A percentile compares a stretch with the other conserved stretches of the same genome.
Evolutionary conservation across 2,888 invertebrate species (phyloP).

Genomic region (Perizoma flavofasciatum): DNA sequence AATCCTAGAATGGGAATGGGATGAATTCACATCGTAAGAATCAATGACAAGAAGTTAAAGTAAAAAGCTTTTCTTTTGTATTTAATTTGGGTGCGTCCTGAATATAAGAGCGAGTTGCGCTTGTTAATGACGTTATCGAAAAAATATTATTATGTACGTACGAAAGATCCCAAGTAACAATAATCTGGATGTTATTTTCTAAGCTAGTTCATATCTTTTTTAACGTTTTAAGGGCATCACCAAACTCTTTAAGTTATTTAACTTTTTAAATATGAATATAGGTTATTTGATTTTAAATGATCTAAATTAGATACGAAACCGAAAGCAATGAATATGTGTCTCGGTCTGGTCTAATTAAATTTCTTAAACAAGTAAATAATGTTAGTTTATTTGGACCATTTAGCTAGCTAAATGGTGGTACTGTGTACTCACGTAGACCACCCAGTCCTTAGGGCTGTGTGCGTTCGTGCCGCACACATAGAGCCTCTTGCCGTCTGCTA

Average conservation of each 20-base stretch:
- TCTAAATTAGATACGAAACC: too few relatives aligned
- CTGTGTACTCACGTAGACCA: constrained; percentile 80
- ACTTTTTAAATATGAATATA: too few relatives aligned
- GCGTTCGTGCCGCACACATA: constrained; percentile 87
- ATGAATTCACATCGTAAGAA: constrained; percentile 40
- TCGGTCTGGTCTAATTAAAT: too few relatives aligned
- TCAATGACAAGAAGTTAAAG: constrained; percentile 45
- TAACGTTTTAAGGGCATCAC: too few relatives aligned
- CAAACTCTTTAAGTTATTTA: too few relatives aligned
- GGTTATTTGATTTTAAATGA: too few relatives aligned
- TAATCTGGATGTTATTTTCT: constrained; percentile 27
- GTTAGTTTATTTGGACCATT: too few relatives aligned
- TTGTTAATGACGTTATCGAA: constrained; percentile 36
- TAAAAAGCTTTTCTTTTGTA: constrained; percentile 42
- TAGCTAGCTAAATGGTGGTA: background rate
- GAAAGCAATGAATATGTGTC: too few relatives aligned
- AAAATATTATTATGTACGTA: constrained; percentile 28
- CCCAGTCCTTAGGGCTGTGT: constrained; percentile 86
- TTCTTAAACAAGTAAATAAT: too few relatives aligned
- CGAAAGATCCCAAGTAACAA: constrained; percentile 27
- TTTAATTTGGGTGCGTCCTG: constrained; percentile 41
- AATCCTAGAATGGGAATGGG: too few relatives aligned
- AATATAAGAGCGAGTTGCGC: constrained; percentile 39
- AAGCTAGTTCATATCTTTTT: constrained; percentile 10
- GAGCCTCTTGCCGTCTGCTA: constrained; percentile 84